A percentile compares a stretch with the other conserved stretches of the same genome.
phyloP scores from a whole-genome alignment of 2,888 invertebrate species.

The Bimastos eiseni region DNA sequence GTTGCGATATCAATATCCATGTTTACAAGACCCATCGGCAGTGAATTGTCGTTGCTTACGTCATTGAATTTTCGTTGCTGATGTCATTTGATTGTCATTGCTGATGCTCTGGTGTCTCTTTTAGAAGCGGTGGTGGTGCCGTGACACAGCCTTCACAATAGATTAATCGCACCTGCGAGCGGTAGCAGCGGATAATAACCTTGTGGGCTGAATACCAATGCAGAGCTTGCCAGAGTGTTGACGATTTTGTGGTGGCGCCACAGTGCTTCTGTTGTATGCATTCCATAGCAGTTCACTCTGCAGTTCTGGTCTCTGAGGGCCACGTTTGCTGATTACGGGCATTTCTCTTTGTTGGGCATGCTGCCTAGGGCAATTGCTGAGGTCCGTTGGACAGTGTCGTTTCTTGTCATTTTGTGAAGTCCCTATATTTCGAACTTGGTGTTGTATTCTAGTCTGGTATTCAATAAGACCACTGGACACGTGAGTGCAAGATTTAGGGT shows the following conservation, averaged over 20 bases:
- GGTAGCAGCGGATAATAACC: background rate
- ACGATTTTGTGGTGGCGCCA: background rate
- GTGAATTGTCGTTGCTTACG: too few species aligned
- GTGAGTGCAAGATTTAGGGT: background rate
- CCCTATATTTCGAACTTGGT: background rate
- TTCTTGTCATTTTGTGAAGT: background rate
- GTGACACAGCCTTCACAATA: too few species aligned
- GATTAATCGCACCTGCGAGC: too few species aligned
- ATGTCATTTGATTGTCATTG: too few species aligned
- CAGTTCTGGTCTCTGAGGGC: background rate
- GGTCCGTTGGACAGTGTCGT: background rate
- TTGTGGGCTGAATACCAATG: background rate
- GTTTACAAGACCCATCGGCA: too few species aligned
- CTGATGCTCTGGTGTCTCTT: too few species aligned
- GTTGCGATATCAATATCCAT: too few species aligned
- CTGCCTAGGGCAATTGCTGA: background rate
- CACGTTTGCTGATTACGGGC: background rate
- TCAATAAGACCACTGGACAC: background rate
- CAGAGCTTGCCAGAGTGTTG: background rate
- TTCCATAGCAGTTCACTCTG: background rate
- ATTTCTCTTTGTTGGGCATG: background rate
- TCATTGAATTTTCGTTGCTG: too few species aligned
- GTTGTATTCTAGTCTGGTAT: background rate
- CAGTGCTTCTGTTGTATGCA: background rate
- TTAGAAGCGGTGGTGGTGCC: too few species aligned